Evolutionary conservation across 2,113 vertebrate genomes (phyloP), one percentile per base, ranked within the genome.

Genomic region (Bucco capensis): DNA sequence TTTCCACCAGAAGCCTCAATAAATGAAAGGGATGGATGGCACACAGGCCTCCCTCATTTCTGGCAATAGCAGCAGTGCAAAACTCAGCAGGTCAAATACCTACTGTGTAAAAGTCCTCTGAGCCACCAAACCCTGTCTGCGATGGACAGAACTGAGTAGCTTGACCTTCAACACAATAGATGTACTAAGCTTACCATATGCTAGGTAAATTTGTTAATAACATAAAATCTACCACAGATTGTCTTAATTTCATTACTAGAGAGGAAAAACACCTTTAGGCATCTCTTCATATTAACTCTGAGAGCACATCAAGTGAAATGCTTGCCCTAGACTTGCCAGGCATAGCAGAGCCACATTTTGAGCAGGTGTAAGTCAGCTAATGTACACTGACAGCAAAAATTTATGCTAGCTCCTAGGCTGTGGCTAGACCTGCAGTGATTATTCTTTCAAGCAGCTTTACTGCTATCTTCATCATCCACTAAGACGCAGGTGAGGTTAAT

Each of bases 361-460:
- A 79, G 66, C 70, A 84, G 66, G 35, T 73, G 10, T 38, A 75
- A 83, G 25, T 58, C 54, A 73, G 57, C 6, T 80, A 69, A 56
- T 21, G 8, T 33, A 50, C 38, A 44, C 9, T 56, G 69, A 73
- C 30, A 88, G 56, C 42, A 87, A 82, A 81, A 87, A 79, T 65
- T 46, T 44, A 17, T 71, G 35, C 23, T 19, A 47, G 50, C 24
- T 90, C 44, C 14, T 27, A 71, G 50, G 19, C 42, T 81, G 25
- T 62, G 61, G 19, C 79, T 72, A 56, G 62, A 51, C 74, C 46
- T 44, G 49, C 37, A 70, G 57, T 61, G 51, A 67, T 89, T 54
- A 70, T 42, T 72, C 77, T 93, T 88, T 53, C 62, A 71, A 86
- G 42, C 31, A 78, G 51, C 12, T 92, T 94, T 91, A 81, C 54